These are phyloP conservation scores for Sarcophaga variegata DNA, from an alignment of 2,888 invertebrate genomes.

Conservation along the genomic window DNA sequence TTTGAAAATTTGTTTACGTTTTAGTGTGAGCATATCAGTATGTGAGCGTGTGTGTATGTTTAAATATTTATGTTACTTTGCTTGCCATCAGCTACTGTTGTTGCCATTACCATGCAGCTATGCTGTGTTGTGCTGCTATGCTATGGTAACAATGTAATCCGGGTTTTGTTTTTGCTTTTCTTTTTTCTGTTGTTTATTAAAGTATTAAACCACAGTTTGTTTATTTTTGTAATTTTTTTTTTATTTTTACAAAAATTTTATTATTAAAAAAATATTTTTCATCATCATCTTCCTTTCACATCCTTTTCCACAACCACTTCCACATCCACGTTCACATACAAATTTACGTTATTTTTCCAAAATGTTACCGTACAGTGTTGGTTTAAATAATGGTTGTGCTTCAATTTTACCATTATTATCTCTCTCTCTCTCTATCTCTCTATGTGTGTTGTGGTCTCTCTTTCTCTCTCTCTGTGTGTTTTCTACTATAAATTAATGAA, in stretches of 20 bases:
- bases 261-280: slow-evolving; percentile 21
- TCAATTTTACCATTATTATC: background rate
- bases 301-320: background rate
- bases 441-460: no score
- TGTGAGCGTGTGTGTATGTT: slow-evolving; percentile 9
- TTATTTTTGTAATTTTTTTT: background rate
- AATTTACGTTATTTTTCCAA: no score
- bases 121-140: background rate
- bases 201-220: slow-evolving; percentile 24
- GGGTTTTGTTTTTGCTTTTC: background rate
- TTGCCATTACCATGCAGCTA: background rate
- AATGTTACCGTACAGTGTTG: no score
- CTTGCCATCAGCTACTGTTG: background rate
- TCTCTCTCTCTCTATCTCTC: background rate
- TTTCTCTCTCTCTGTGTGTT: background rate
- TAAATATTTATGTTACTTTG: slow-evolving; percentile 33
- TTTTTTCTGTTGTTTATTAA: slow-evolving; percentile 43
- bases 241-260: slow-evolving; percentile 12
- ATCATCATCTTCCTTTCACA: background rate
- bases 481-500: background rate
- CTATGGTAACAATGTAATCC: background rate
- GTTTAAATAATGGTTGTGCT: no score
- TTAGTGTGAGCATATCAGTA: slow-evolving; percentile 11
- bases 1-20: background rate
- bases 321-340: no score